These are phyloP conservation scores for Amniataba percoides DNA, from an alignment of 2,797 vertebrate genomes.

Conservation along the genomic window DNA sequence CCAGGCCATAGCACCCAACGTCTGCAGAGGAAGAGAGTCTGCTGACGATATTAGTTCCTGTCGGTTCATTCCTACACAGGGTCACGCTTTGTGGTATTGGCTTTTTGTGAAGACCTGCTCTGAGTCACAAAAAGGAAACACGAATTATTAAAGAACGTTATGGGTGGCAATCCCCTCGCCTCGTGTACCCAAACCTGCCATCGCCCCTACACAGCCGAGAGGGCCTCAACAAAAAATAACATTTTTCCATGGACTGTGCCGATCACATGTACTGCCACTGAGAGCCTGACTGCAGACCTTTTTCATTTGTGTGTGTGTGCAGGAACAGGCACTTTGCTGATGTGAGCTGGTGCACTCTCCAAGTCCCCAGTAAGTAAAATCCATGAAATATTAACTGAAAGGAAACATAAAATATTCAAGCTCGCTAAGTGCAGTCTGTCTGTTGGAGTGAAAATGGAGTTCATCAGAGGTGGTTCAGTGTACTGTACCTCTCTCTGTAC, in stretches of 20 bases:
- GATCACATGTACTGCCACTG: neutral
- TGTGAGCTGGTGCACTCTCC: conserved; percentile 5
- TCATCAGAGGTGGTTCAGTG: neutral
- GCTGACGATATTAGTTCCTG: conserved; percentile 50
- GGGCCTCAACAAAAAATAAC: neutral
- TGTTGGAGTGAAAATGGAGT: conserved; percentile 7
- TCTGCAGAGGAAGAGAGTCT: conserved; percentile 40
- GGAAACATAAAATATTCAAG: conserved; percentile 54
- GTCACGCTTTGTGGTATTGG: conserved; percentile 9
- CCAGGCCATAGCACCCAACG: rapidly evolving
- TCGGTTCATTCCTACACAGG: neutral
- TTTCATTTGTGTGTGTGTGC: neutral
- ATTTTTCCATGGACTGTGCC: conserved; percentile 10
- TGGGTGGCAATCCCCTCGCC: conserved; percentile 23
- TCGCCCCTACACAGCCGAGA: neutral
- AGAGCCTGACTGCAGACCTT: neutral
- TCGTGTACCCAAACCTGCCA: neutral
- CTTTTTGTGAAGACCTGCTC: neutral
- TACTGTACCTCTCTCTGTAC: too few species aligned
- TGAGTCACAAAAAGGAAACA: conserved; percentile 22
- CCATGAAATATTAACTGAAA: conserved; percentile 52
- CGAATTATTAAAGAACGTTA: neutral
- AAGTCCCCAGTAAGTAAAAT: conserved; percentile 29
- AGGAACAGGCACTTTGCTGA: conserved; percentile 12
- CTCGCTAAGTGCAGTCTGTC: conserved; percentile 30